Percentiles rank a stretch among this genome's conserved stretches.
phyloP scores from a whole-genome alignment of 1,140 invertebrate genomes.

The Pogonognathellus flavescens region DNA sequence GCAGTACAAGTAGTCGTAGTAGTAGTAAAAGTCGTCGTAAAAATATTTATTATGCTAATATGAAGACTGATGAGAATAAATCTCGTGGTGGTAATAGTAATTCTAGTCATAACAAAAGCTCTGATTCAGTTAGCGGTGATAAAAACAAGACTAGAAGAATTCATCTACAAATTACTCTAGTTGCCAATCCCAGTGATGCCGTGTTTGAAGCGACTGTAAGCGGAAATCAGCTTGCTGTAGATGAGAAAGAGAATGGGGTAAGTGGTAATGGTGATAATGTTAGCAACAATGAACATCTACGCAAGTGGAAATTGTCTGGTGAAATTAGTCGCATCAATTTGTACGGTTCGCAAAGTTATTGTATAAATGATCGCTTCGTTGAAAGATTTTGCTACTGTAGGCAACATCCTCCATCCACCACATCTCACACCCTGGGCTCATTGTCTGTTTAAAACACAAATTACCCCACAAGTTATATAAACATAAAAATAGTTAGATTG shows the following conservation, averaged over 20 bases:
- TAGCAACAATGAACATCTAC: not conserved
- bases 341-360: constrained; percentile 84
- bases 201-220: constrained; percentile 83
- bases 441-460: too few relatives aligned
- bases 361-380: constrained; percentile 78
- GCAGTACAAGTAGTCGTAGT: not conserved
- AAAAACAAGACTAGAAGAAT: constrained; percentile 19
- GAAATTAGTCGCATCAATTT: constrained; percentile 81
- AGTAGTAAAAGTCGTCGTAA: not conserved
- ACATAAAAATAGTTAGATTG: too few relatives aligned
- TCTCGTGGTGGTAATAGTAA: not conserved
- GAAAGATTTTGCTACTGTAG: constrained; percentile 59
- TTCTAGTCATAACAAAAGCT: not conserved
- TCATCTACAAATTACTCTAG: constrained; percentile 69
- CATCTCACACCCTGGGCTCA: too few relatives aligned
- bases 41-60: constrained; percentile 29
- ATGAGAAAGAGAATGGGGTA: not conserved
- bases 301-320: constrained; percentile 63
- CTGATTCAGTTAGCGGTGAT: not conserved
- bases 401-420: not conserved
- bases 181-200: constrained; percentile 79
- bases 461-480: too few relatives aligned
- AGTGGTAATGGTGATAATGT: not conserved
- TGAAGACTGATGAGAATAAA: constrained; percentile 21
- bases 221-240: not conserved